phyloP scores from a whole-genome alignment of 2,888 invertebrate genomes.

The Cistogaster globosa region DNA sequence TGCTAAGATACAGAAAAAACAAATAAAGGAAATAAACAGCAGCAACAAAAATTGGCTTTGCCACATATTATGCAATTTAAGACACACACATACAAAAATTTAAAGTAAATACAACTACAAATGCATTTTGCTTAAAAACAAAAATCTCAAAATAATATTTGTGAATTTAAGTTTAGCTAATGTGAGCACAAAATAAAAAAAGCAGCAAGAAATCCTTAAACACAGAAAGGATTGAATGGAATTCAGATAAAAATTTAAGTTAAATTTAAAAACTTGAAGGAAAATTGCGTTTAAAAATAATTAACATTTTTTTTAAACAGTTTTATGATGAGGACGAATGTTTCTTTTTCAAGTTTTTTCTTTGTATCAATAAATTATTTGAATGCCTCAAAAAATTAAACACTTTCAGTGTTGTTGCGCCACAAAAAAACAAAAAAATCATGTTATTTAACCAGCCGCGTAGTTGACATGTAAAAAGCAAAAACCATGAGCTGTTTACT shows the following conservation, averaged over 20 bases:
- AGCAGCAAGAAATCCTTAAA: background rate
- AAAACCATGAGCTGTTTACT: conserved; percentile 15
- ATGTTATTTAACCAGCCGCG: conserved; percentile 27
- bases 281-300: background rate
- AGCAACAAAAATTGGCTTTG: conserved; percentile 6
- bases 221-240: background rate
- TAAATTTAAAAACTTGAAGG: background rate
- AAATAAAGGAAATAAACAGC: conserved; percentile 6
- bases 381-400: background rate
- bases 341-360: background rate
- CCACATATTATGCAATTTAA: conserved; percentile 26
- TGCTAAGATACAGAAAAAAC: conserved; percentile 4
- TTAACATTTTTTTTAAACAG: background rate
- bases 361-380: conserved; percentile 14
- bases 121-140: background rate
- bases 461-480: background rate
- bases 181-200: background rate
- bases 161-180: conserved; percentile 22
- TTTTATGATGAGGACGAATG: background rate
- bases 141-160: conserved; percentile 29
- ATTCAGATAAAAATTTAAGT: background rate
- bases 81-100: conserved; percentile 23
- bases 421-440: no score
- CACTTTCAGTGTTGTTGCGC: no score
- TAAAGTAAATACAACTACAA: background rate